Percentiles rank a stretch among this genome's conserved stretches.
Conservation (phyloP, 2,113 vertebrate species). For the Thermophis baileyi region DNA sequence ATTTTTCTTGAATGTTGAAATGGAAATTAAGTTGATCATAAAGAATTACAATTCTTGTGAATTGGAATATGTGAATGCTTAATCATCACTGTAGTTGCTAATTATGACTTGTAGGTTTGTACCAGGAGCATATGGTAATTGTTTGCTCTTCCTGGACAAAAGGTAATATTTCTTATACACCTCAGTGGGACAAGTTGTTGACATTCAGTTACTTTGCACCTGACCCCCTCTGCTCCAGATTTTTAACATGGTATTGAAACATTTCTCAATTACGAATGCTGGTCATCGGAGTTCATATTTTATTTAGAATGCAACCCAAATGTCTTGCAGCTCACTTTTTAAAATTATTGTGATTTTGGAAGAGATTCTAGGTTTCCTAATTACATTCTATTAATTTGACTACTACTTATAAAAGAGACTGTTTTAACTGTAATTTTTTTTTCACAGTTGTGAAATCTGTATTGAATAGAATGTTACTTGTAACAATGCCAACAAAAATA, state of each 20-base stretch:
- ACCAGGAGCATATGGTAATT: slow-evolving; percentile 22
- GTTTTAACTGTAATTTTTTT: slow-evolving; percentile 29
- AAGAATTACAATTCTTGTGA: slow-evolving; percentile 55
- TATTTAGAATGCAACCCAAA: slow-evolving; percentile 5
- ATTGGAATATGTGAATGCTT: slow-evolving; percentile 55
- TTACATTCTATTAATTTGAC: not conserved
- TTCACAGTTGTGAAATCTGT: slow-evolving; percentile 32
- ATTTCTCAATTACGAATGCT: not conserved
- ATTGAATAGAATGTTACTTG: slow-evolving; percentile 37
- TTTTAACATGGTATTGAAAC: slow-evolving; percentile 28
- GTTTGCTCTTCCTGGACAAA: slow-evolving; percentile 36
- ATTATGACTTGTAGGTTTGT: slow-evolving; percentile 41
- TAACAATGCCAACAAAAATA: slow-evolving; percentile 31
- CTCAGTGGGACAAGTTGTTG: slow-evolving; percentile 35
- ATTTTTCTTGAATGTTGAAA: slow-evolving; percentile 48
- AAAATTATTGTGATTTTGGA: slow-evolving; percentile 38
- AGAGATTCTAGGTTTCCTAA: slow-evolving; percentile 21
- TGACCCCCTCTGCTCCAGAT: not conserved
- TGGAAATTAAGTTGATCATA: slow-evolving; percentile 56
- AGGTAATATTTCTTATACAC: slow-evolving; percentile 33
- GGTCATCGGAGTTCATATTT: slow-evolving; percentile 16
- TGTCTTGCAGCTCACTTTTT: slow-evolving; percentile 21
- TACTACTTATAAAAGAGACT: slow-evolving; percentile 16
- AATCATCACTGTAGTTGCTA: slow-evolving; percentile 41
- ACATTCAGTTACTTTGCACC: not conserved